These are phyloP conservation scores for Syngnathus rostellatus DNA, from an alignment of 2,797 vertebrate species.

Conservation along the genomic window DNA sequence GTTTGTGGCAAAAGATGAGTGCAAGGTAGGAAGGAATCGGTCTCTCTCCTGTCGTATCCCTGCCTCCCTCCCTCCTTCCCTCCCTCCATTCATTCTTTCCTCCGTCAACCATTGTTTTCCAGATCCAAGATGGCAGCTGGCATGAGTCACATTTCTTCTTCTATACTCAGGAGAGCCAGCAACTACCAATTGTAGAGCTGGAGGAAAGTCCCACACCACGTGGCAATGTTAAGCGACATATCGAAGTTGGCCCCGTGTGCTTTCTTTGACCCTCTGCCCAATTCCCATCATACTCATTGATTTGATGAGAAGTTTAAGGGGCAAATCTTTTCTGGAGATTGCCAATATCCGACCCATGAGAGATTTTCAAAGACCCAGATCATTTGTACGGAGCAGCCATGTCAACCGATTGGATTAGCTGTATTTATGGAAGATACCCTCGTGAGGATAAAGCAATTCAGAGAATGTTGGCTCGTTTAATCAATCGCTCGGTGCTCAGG, in stretches of 20 bases:
- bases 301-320: not conserved
- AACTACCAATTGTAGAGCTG: constrained; percentile 83
- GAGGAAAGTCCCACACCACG: constrained; percentile 61
- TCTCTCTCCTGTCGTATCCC: no score
- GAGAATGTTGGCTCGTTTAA: constrained; percentile 18
- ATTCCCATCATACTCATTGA: constrained; percentile 25
- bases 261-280: constrained; percentile 69
- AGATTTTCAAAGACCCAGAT: constrained; percentile 61
- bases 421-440: constrained; percentile 54
- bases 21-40: constrained; percentile 74
- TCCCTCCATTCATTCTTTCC: not conserved
- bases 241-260: constrained; percentile 87
- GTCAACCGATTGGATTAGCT: constrained; percentile 42
- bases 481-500: constrained; percentile 34
- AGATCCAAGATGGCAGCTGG: constrained; percentile 94
- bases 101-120: constrained; percentile 9
- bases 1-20: constrained; percentile 79
- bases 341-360: constrained; percentile 42
- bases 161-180: constrained; percentile 82
- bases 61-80: no score
- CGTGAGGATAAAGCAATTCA: not conserved
- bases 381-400: constrained; percentile 26
- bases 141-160: constrained; percentile 84
- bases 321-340: constrained; percentile 7
- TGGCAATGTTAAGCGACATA: constrained; percentile 63